phyloP scores from a whole-genome alignment of 1,140 invertebrate species.

The Anastrepha ludens region DNA sequence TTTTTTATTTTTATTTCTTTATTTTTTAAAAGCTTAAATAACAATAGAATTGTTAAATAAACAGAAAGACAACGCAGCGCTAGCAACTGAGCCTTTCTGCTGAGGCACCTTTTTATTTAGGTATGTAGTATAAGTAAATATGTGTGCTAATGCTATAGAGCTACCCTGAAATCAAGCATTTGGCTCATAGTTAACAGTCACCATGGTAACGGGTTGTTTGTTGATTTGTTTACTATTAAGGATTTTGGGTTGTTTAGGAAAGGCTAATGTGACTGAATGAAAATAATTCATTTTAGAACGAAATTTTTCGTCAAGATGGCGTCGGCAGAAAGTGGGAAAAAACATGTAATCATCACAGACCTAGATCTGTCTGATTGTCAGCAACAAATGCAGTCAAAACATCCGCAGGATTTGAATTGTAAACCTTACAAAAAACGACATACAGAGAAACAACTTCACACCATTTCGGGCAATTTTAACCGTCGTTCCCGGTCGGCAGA shows the following conservation, averaged over 20 bases:
- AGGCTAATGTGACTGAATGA: background rate
- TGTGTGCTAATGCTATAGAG: no score
- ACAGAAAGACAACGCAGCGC: no score
- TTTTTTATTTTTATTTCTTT: no score
- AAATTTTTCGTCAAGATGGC: background rate
- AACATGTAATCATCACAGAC: constrained; percentile 66
- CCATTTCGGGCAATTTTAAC: constrained; percentile 68
- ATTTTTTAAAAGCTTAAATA: no score
- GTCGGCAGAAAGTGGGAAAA: background rate
- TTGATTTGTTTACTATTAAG: background rate
- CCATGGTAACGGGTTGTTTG: background rate
- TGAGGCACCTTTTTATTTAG: no score
- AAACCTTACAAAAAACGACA: constrained; percentile 56
- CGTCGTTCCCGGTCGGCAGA: constrained; percentile 67
- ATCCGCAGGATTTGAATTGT: constrained; percentile 40
- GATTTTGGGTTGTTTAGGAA: background rate
- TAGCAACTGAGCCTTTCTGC: no score
- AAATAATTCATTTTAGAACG: background rate
- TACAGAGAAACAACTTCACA: constrained; percentile 65
- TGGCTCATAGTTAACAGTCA: background rate
- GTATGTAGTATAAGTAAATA: no score
- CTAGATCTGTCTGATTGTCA: constrained; percentile 65
- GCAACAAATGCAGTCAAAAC: background rate
- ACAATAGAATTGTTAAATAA: no score
- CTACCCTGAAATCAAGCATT: background rate